Conservation (phyloP, 2,113 vertebrate species). For the Perca fluviatilis region DNA sequence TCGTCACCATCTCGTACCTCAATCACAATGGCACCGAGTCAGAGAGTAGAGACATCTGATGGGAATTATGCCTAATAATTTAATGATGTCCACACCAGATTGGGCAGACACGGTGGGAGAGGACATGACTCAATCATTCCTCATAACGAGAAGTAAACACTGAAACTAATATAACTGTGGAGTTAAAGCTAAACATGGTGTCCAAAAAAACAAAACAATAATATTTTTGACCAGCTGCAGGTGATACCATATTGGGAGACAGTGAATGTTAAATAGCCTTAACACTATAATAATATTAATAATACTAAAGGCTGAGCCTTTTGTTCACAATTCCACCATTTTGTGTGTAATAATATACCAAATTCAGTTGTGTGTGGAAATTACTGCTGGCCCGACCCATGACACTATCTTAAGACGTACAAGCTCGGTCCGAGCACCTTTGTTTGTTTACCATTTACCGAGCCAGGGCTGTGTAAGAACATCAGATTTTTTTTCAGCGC, state of each 20-base stretch:
- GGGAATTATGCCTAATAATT: neutral
- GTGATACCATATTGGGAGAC: neutral
- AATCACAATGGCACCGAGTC: neutral
- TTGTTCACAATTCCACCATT: neutral
- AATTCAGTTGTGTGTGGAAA: neutral
- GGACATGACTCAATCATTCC: slow-evolving; percentile 6
- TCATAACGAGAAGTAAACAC: neutral
- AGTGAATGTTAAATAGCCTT: neutral
- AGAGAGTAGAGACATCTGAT: neutral
- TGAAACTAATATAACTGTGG: neutral
- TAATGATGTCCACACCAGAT: neutral
- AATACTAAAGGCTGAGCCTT: neutral
- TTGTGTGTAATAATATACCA: neutral
- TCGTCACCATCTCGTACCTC: neutral
- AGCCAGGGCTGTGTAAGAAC: too few species aligned
- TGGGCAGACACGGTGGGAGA: neutral
- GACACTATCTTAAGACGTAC: neutral
- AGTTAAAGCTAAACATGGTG: neutral
- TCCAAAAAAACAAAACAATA: neutral
- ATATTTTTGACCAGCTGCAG: neutral
- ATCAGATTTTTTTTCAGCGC: too few species aligned
- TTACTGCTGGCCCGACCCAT: neutral
- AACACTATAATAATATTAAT: too few species aligned
- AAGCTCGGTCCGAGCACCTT: too few species aligned
- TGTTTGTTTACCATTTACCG: too few species aligned